Evolutionary conservation across 2,797 vertebrate species (phyloP), one percentile per base, ranked within the genome.

Genomic region (Lacerta viridis): DNA sequence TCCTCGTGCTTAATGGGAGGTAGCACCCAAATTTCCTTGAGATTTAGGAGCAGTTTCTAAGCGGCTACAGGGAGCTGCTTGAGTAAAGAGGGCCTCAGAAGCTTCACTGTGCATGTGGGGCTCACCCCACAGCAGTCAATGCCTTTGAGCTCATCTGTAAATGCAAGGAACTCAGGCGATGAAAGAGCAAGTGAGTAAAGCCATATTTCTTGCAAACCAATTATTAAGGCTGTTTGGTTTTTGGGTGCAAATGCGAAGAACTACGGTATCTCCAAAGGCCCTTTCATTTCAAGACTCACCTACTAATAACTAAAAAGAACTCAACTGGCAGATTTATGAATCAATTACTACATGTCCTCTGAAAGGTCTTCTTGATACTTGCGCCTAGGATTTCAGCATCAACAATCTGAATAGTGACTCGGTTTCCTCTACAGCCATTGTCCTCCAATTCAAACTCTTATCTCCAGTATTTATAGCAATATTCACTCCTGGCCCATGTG

Each of bases 371-470:
- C 92, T 92, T 83, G 91, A 93, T 91, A 91, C 80, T 15, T 86
- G 50, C 29, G 69, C 43, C 71, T 82, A 27, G 61, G n/a, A 68
- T 86, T 89, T 83, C 91, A 91, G 39, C 46, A 79, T 75, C 33
- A 80, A 72, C 90, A 80, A 82, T 87, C 91, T 89, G 91, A 94
- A 91, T 43, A 41, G 91, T 91, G 89, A 89, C 90, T 94, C 66
- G 78, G 86, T 61, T 95, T 94, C 89, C 91, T 88, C 88, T 76
- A 71, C 1, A 91, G 90, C 36, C 88, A 90, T 92, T 92, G 84
- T 94, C 87, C 80, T 93, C 88, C 90, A 84, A 94, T 92, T 95
- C 85, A 76, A 92, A 89, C 87, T 93, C 92, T 95, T 95, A 91
- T 93, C 93, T 93, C 25, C 50, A 13, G 50, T 95, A 95, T 91